Evolutionary conservation across 1,140 invertebrate genomes (phyloP).

Genomic region (Nasonia giraulti): DNA sequence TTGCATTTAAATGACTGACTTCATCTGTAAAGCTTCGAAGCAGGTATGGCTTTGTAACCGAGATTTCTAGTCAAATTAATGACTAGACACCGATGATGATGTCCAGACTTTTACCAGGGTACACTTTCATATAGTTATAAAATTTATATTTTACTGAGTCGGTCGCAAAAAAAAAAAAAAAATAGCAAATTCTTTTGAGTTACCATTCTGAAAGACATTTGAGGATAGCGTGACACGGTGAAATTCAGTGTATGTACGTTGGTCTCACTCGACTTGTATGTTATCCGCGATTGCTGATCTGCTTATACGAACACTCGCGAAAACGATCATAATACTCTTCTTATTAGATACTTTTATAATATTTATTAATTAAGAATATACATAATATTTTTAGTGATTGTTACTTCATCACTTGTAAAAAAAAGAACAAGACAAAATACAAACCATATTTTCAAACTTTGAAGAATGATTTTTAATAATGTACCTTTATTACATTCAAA

Average conservation of each 20-base stretch:
- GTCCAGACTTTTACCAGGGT: background rate
- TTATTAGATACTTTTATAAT: slow-evolving; percentile 51
- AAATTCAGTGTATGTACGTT: background rate
- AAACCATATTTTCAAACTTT: slow-evolving; percentile 56
- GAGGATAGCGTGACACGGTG: background rate
- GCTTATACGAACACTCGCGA: slow-evolving; percentile 1
- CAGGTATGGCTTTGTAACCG: background rate
- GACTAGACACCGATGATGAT: background rate
- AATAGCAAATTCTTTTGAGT: slow-evolving; percentile 21
- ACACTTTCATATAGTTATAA: background rate
- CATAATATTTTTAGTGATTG: slow-evolving; percentile 54
- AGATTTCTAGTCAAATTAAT: background rate
- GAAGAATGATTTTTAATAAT: background rate
- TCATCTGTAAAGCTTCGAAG: background rate
- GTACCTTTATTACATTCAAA: slow-evolving; percentile 48
- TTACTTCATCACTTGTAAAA: slow-evolving; percentile 51
- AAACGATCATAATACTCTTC: slow-evolving; percentile 36
- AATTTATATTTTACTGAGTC: background rate
- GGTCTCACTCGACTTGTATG: slow-evolving; percentile 3
- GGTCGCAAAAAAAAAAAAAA: background rate
- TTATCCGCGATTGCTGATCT: slow-evolving; percentile 16
- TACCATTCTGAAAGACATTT: slow-evolving; percentile 12
- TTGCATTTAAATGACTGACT: background rate
- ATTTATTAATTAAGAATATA: slow-evolving; percentile 58
- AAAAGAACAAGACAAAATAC: slow-evolving; percentile 48